phyloP scores from a whole-genome alignment of 2,797 vertebrate genomes.

The Pygocentrus nattereri region DNA sequence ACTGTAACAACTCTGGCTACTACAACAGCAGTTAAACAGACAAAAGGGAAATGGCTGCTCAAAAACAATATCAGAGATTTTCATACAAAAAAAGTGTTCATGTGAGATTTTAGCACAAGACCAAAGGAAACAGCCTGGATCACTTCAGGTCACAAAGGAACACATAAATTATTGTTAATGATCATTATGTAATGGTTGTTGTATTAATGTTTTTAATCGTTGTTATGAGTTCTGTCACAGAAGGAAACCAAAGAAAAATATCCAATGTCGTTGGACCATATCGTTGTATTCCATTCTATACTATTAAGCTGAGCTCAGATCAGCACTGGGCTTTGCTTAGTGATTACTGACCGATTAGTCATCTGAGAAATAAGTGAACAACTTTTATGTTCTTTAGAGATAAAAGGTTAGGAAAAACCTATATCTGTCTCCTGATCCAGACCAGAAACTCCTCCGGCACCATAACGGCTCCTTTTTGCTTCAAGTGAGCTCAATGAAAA shows the following conservation, averaged over 20 bases:
- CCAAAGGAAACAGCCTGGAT: neutral
- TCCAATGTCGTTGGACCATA: neutral
- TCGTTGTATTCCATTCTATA: neutral
- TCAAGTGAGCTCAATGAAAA: slow-evolving; percentile 26
- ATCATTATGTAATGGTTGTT: too few species aligned
- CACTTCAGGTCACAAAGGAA: too few species aligned
- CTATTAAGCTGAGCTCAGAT: neutral
- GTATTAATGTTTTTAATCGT: too few species aligned
- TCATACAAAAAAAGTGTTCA: slow-evolving; percentile 4
- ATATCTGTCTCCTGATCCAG: neutral
- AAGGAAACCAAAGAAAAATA: too few species aligned
- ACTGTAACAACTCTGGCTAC: slow-evolving; percentile 23
- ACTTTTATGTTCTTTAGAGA: slow-evolving; percentile 5
- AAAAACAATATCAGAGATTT: slow-evolving; percentile 30
- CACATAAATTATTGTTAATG: neutral
- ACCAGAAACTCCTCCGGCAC: neutral
- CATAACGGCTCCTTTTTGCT: neutral
- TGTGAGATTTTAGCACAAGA: neutral
- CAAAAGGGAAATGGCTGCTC: slow-evolving; percentile 17
- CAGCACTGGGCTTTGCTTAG: too few species aligned
- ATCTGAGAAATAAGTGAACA: neutral
- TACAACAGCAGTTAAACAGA: neutral
- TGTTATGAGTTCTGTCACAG: too few species aligned
- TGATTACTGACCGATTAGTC: neutral
- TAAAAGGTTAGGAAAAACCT: neutral